Base-by-base conservation (phyloP, 1,140 invertebrate genomes). In the Sweltsa coloradensis region DNA sequence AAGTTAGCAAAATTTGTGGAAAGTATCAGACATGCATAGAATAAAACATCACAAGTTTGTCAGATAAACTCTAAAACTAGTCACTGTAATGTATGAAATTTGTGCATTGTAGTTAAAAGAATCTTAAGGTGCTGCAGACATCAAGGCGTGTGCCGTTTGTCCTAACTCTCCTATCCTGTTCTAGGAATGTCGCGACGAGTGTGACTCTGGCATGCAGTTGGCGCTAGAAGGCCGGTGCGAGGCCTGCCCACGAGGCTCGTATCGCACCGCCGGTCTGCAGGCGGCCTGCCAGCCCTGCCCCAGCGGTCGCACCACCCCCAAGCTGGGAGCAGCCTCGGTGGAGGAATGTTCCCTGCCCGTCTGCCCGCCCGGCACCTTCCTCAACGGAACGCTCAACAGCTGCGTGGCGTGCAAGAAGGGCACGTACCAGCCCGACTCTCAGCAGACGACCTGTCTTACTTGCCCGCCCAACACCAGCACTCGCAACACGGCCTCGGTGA, bases 381-480 rank as follows among this genome's bases (percentile, higher is more conserved):
- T 96, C 41, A 90, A 94, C 62, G 79, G 77, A 3, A 86, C 81
- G 1, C 68, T 81, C 7, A 92, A 92, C 60, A 79, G 80, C 49
- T 98, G 95, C 62, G 68, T 85, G 19, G 71, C 81, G 31, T 99
- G 95, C 62, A 85, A 89, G 39, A 86, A 90, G 58, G 91, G 91
- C 49, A 92, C 79, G 39, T 98, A 94, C 61, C 94, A 97, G 63
- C 79, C 92, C 5, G 82, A 93, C 56, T 75, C 83, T 0, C 89
- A 94, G 58, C 90, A 96, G 59, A 88, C 83, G 0, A 73, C 73
- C 19, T 97, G 93, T 62, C 75, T 92, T 41, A 74, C 81, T 16
- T 97, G 93, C 61, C 89, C 90, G 27, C 79, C 85, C 3, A 93
- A 96, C 60, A 94, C 90, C 3, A 95, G 89, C 53, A 96, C 92